Conservation (phyloP, 1,140 invertebrate genomes). For the Megalopta genalis region DNA sequence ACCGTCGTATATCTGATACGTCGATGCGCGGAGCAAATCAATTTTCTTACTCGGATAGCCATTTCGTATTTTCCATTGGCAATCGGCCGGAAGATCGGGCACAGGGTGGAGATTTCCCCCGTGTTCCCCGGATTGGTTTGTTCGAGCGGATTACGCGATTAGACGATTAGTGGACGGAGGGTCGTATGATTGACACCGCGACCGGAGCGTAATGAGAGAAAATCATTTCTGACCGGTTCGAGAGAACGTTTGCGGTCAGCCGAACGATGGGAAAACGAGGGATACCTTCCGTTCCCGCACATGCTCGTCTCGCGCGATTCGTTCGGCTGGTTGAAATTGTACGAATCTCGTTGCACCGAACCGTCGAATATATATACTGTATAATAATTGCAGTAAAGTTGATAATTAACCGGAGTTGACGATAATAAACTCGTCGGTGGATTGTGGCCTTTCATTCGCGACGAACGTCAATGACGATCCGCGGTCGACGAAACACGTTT, state of each 20-base stretch:
- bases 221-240: slow-evolving; percentile 63
- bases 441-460: too few species aligned
- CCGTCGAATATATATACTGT: too few species aligned
- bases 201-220: slow-evolving; percentile 68
- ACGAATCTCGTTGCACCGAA: neutral
- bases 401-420: too few species aligned
- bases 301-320: too few species aligned
- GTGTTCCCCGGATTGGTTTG: slow-evolving; percentile 64
- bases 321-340: neutral
- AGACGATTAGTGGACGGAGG: slow-evolving; percentile 59
- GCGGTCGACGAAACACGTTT: too few species aligned
- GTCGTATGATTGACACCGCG: slow-evolving; percentile 72
- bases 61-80: slow-evolving; percentile 27
- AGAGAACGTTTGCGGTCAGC: slow-evolving; percentile 52
- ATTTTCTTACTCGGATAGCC: slow-evolving; percentile 16
- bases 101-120: slow-evolving; percentile 49
- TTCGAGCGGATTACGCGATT: slow-evolving; percentile 70
- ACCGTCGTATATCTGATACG: neutral
- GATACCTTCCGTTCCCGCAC: slow-evolving; percentile 16
- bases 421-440: too few species aligned
- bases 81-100: slow-evolving; percentile 14
- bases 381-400: too few species aligned
- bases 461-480: too few species aligned
- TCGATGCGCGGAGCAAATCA: neutral
- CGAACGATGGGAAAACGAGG: slow-evolving; percentile 50